Base-by-base conservation (phyloP, 2,888 invertebrate genomes). In the Dryomyza anilis region DNA sequence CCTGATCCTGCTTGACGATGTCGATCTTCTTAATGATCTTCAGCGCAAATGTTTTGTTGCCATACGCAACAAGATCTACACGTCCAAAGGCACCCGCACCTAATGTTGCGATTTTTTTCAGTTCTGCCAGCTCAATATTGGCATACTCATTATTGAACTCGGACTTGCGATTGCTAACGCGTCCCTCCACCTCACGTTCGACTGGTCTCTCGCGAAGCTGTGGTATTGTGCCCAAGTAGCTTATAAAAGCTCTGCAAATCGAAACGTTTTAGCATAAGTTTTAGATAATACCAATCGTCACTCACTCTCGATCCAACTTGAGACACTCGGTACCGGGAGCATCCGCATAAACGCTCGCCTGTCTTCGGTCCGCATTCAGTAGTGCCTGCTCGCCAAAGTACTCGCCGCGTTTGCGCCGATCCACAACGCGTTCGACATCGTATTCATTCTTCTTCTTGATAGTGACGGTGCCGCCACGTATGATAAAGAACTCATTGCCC, bases 41-140 rank as follows among this genome's bases (percentile, higher is more conserved):
- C 67, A 96, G 84, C 0, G 95, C 96, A 81, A 92, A 95, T 0
- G 85, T 85, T 62, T 79, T 80, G 59, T 85, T 85, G 10, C 66
- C 68, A 75, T 89, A 87, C 29, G 86, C 86, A 21, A 91, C 91
- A 67, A 94, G 85, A 77, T 94, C 95, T 0, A 96, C 96, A 2
- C 95, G 86, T 0, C 96, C 96, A 78, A 96, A 96, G 2, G 96
- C 96, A 5, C 97, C 97, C 14, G 96, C 92, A 1, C 97, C 97
- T 71, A 97, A 86, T 0, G 95, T 96, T 23, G 92, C 92, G 19
- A 94, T 86, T 66, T 91, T 88, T 74, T 92, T 91, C 71, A 98
- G 85, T 75, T 96, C 93, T 27, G 88, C 87, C 53, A 97, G 84
- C 63, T 89, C 86, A 29, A 97, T 86, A 67, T 88, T 87, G 27